Conservation (phyloP, 1,140 invertebrate species). For the Campoletis sonorensis region DNA sequence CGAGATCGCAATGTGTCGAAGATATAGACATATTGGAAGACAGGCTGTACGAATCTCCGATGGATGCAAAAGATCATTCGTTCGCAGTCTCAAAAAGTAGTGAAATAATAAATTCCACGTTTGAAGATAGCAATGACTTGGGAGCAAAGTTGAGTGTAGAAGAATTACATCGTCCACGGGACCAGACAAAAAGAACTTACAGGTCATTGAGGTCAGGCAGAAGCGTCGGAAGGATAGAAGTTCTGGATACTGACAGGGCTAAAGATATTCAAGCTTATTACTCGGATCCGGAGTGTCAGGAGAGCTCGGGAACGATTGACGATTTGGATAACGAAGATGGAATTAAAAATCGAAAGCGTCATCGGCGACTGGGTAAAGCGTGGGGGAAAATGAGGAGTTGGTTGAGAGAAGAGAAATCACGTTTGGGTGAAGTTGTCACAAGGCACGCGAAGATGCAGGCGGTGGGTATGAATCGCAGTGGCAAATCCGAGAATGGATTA, state of each 20-base stretch:
- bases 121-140: not conserved
- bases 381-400: constrained; percentile 77
- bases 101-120: not conserved
- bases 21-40: constrained; percentile 11
- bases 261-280: constrained; percentile 49
- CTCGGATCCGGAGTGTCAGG: constrained; percentile 60
- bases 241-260: not conserved
- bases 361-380: constrained; percentile 74
- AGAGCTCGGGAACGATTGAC: constrained; percentile 9
- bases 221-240: constrained; percentile 48
- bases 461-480: constrained; percentile 63
- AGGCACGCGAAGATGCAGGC: constrained; percentile 75
- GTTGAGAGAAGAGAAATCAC: constrained; percentile 75
- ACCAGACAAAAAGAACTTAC: constrained; percentile 20
- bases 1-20: not conserved
- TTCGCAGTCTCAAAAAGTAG: constrained; percentile 10
- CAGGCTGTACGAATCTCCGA: constrained; percentile 18
- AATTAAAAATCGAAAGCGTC: constrained; percentile 61
- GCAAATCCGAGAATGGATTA: constrained; percentile 19
- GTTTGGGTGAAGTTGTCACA: constrained; percentile 74
- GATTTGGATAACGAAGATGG: constrained; percentile 8
- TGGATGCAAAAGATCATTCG: constrained; percentile 3
- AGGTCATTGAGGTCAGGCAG: constrained; percentile 51
- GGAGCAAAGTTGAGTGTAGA: constrained; percentile 13
- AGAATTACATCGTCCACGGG: constrained; percentile 32